phyloP scores from a whole-genome alignment of 2,113 vertebrate species.

The Tetrao urogallus region DNA sequence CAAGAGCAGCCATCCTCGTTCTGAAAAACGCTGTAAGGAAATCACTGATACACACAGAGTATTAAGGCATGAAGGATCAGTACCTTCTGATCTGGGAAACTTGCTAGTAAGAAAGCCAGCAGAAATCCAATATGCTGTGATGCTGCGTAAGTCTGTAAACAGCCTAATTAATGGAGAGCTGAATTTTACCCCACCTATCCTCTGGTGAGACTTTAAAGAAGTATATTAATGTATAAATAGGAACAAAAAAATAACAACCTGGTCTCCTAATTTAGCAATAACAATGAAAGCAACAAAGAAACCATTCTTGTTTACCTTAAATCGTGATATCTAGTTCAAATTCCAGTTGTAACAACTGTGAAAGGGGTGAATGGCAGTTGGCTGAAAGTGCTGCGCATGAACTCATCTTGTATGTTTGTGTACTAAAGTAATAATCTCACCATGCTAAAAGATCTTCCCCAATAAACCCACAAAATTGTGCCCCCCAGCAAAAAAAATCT shows the following conservation, averaged over 20 bases:
- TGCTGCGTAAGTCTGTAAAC: background rate
- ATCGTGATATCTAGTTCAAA: background rate
- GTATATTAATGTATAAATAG: background rate
- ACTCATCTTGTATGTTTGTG: background rate
- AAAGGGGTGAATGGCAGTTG: background rate
- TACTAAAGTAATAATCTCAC: background rate
- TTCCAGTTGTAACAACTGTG: background rate
- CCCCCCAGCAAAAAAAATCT: background rate
- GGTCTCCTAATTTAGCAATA: background rate
- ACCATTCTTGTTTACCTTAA: background rate
- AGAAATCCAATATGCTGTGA: constrained; percentile 52
- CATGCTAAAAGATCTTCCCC: background rate
- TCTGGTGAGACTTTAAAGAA: background rate
- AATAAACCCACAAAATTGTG: background rate
- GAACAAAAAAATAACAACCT: background rate
- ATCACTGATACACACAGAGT: constrained; percentile 43
- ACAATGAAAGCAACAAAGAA: background rate
- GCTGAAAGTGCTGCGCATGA: background rate
- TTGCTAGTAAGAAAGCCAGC: constrained; percentile 53
- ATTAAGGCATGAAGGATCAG: constrained; percentile 33
- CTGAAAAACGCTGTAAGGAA: constrained; percentile 59
- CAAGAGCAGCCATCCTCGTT: constrained; percentile 31
- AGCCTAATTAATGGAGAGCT: background rate
- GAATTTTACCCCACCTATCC: background rate
- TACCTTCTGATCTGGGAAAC: constrained; percentile 66